Conservation (phyloP, 2,113 vertebrate species). For the Etheostoma spectabile region DNA sequence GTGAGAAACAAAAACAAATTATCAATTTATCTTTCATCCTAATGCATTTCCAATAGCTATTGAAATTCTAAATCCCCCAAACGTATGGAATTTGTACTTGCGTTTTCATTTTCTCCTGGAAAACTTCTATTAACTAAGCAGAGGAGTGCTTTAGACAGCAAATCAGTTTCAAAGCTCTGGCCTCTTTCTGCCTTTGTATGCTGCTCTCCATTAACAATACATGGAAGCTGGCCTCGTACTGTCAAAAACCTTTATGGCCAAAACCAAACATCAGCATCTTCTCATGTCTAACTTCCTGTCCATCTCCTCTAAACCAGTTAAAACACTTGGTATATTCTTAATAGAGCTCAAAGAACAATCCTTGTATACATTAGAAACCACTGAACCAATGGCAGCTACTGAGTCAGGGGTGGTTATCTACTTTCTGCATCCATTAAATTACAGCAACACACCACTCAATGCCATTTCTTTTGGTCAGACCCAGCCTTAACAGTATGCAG, state of each 20-base stretch:
- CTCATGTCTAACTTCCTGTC: background rate
- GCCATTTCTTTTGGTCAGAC: background rate
- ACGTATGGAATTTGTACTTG: slow-evolving; percentile 1
- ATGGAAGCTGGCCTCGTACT: slow-evolving; percentile 6
- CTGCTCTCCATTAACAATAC: slow-evolving; percentile 30
- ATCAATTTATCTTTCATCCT: background rate
- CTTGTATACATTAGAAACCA: background rate
- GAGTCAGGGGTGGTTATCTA: background rate
- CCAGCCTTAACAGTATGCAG: background rate
- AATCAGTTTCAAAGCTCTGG: slow-evolving; percentile 37
- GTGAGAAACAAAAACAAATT: background rate
- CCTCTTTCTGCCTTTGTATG: slow-evolving; percentile 3
- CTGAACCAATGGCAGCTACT: background rate
- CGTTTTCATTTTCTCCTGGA: slow-evolving; percentile 7
- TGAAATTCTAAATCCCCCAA: slow-evolving; percentile 5
- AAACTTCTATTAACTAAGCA: background rate
- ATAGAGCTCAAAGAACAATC: background rate
- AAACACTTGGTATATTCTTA: background rate
- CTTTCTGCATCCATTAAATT: background rate
- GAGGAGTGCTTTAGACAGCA: slow-evolving; percentile 9
- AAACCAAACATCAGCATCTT: slow-evolving; percentile 23
- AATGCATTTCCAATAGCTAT: background rate
- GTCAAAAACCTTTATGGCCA: slow-evolving; percentile 27
- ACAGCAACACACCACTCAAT: background rate
- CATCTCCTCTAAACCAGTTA: background rate